Percentiles rank a stretch among this genome's conserved stretches.
phyloP scores from a whole-genome alignment of 2,888 invertebrate genomes.

The Drosophila flavopinicola region DNA sequence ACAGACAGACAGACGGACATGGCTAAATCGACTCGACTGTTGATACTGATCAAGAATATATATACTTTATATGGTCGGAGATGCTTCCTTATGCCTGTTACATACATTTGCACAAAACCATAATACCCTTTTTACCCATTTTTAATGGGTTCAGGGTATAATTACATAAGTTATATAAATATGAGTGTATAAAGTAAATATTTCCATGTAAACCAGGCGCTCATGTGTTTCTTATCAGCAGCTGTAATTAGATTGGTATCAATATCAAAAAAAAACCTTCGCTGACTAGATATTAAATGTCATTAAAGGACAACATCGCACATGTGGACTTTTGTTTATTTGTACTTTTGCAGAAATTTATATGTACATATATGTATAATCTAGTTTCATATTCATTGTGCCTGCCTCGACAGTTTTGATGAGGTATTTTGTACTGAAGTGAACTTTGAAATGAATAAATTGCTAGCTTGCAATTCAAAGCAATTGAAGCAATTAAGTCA shows the following conservation, averaged over 20 bases:
- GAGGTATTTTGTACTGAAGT: constrained; percentile 21
- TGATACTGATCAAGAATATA: too few species aligned
- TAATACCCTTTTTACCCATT: too few species aligned
- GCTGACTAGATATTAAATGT: not conserved
- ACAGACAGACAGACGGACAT: too few species aligned
- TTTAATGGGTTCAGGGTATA: too few species aligned
- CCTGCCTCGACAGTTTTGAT: not conserved
- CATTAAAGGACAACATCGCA: not conserved
- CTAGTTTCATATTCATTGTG: constrained; percentile 6
- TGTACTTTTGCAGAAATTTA: too few species aligned
- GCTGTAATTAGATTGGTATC: constrained; percentile 1
- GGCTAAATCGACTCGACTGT: too few species aligned
- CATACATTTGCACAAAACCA: too few species aligned
- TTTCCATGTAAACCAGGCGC: not conserved
- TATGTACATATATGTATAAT: too few species aligned
- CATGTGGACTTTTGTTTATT: not conserved
- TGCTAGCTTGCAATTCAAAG: constrained; percentile 1
- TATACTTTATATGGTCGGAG: too few species aligned
- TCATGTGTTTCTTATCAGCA: not conserved
- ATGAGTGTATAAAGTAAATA: not conserved
- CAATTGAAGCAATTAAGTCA: constrained; percentile 39
- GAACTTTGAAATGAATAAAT: not conserved
- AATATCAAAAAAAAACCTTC: not conserved
- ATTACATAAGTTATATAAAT: too few species aligned
- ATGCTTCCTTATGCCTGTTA: too few species aligned